Percentiles rank a stretch among this genome's conserved stretches.
phyloP scores from a whole-genome alignment of 2,797 vertebrate genomes.

The Chanos chanos region DNA sequence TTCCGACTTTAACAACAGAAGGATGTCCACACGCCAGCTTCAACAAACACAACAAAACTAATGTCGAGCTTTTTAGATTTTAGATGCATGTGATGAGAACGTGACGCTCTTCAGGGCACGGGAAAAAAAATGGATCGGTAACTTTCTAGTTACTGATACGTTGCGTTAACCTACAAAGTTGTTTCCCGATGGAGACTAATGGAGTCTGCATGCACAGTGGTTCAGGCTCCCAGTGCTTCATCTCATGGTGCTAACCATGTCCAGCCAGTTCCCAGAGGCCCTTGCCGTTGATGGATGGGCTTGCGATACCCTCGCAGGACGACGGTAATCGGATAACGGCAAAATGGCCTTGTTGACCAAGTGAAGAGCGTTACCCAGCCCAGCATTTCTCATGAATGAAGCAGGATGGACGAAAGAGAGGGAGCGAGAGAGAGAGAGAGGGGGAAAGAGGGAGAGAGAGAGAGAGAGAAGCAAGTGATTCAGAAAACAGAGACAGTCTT shows the following conservation, averaged over 20 bases:
- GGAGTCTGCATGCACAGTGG: constrained; percentile 46
- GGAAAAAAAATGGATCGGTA: too few species aligned
- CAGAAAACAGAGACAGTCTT: constrained; percentile 57
- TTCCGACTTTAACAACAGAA: too few species aligned
- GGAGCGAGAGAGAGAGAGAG: constrained; percentile 13
- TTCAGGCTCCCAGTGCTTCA: constrained; percentile 43
- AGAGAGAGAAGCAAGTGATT: constrained; percentile 48
- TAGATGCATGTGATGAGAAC: too few species aligned
- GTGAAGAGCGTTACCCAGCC: too few species aligned
- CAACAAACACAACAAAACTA: too few species aligned
- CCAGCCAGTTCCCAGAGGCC: constrained; percentile 33
- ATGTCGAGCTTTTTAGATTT: too few species aligned
- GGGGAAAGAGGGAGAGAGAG: constrained; percentile 50
- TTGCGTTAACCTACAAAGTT: too few species aligned
- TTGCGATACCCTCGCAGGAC: constrained; percentile 60
- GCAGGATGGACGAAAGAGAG: constrained; percentile 5
- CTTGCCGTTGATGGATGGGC: constrained; percentile 67
- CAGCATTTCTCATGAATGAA: too few species aligned
- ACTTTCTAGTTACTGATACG: too few species aligned
- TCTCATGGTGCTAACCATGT: constrained; percentile 51
- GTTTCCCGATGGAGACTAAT: neutral
- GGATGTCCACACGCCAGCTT: too few species aligned
- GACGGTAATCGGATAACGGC: constrained; percentile 62
- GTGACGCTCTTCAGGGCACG: too few species aligned
- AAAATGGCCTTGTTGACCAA: constrained; percentile 60